These are phyloP conservation scores for Nowickia ferox DNA, from an alignment of 2,888 invertebrate species.

Conservation along the genomic window DNA sequence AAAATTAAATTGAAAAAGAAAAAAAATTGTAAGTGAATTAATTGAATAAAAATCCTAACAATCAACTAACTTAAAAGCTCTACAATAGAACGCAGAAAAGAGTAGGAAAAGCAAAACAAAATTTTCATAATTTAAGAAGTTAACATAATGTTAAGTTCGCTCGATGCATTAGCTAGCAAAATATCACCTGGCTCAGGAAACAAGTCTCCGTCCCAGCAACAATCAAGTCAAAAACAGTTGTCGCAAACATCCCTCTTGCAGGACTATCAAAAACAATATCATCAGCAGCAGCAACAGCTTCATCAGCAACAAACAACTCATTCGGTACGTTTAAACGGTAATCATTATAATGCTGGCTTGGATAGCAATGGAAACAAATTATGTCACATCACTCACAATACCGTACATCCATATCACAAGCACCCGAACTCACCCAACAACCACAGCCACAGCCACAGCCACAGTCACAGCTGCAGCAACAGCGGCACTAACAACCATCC, in stretches of 20 bases:
- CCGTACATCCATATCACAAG: conserved; percentile 79
- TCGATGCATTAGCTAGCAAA: conserved; percentile 95
- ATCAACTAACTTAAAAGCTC: neutral
- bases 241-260: conserved; percentile 57
- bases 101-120: conserved; percentile 58
- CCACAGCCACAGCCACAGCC: conserved; percentile 47
- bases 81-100: neutral
- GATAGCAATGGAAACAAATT: conserved; percentile 80
- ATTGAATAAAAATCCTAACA: conserved; percentile 5
- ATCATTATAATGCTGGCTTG: conserved; percentile 70
- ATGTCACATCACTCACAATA: conserved; percentile 78
- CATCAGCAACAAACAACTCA: conserved; percentile 67
- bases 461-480: conserved; percentile 48
- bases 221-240: conserved; percentile 66
- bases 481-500: conserved; percentile 33
- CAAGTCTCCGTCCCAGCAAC: conserved; percentile 77
- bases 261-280: conserved; percentile 72
- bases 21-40: neutral
- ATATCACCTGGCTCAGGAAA: conserved; percentile 90
- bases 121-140: conserved; percentile 74
- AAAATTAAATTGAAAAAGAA: conserved; percentile 15
- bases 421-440: conserved; percentile 73
- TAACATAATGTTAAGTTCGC: conserved; percentile 90
- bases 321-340: conserved; percentile 74
- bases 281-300: conserved; percentile 67